Base-by-base conservation (phyloP, 2,888 invertebrate genomes). In the Emmelina monodactyla region DNA sequence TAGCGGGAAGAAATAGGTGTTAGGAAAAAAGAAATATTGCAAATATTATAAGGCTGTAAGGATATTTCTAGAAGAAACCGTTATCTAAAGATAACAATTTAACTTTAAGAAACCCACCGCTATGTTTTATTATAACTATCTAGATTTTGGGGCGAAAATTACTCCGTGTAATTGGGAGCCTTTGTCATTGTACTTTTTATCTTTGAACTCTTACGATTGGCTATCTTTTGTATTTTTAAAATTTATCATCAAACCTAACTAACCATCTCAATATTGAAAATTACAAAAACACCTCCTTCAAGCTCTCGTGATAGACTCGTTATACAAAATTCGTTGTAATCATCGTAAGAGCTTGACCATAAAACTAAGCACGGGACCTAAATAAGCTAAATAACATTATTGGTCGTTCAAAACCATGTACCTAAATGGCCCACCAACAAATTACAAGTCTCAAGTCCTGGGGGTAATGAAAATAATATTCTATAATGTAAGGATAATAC, bases 321-420 rank as follows among this genome's bases (percentile, higher is more conserved):
- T 11, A 25, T 25, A n/a, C 11, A n/a, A 25, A 25, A 25, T 25
- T 25, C n/a, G 25, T n/a, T 25, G 11, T 25, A 25, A 25, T 25
- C 9, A 25, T 25, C 25, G 9, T 25, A 41, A 43, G 37, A 25
- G 39, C 34, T 37, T 33, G 35, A 31, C 35, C 35, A 28, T 35
- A 35, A 43, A 41, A 32, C 39, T 33, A 41, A 43, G 43, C 38
- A 25, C 11, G 11, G 25, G 11, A n/a, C n/a, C n/a, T n/a, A n/a
- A n/a, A n/a, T n/a, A n/a, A n/a, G 49, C 49, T 55, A 54, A 56
- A 55, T 49, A 53, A 50, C 48, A 61, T 62, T 55, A 61, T 58
- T 55, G 43, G 40, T 37, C 42, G 44, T 46, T 49, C 55, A 50
- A 36, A 45, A 44, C 40, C 45, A 49, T 38, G 45, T 45, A 45